These are phyloP conservation scores for Nyleta sp. DNA, from an alignment of 2,888 invertebrate genomes.

Conservation along the genomic window DNA sequence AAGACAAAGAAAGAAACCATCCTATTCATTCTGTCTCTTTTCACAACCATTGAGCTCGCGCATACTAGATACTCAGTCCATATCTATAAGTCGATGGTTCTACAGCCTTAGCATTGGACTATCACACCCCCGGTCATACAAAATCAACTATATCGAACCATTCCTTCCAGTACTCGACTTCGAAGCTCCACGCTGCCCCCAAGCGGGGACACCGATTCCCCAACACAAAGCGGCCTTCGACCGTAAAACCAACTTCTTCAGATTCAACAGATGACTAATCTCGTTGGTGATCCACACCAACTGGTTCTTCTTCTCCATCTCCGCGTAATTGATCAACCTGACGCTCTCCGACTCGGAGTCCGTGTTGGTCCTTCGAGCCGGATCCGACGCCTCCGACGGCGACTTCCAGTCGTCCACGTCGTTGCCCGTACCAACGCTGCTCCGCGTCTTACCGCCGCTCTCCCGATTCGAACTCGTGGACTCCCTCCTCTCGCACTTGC, in stretches of 20 bases:
- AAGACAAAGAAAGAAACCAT: no score
- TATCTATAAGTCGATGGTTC: no score
- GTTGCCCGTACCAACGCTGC: constrained; percentile 69
- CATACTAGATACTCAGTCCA: no score
- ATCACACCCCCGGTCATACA: no score
- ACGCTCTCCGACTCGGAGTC: constrained; percentile 75
- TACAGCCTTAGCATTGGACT: no score
- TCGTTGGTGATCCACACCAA: constrained; percentile 85
- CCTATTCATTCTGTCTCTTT: no score
- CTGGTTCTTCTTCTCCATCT: constrained; percentile 84
- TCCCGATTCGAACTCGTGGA: constrained; percentile 74
- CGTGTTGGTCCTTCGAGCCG: constrained; percentile 75
- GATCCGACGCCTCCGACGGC: constrained; percentile 83
- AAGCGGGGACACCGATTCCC: no score
- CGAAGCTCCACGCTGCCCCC: no score
- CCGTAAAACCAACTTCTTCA: constrained; percentile 81
- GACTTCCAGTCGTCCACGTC: constrained; percentile 66
- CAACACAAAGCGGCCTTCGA: no score
- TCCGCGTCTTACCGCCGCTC: constrained; percentile 69
- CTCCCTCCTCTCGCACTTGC: constrained; percentile 70
- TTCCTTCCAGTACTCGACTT: no score
- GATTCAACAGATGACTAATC: constrained; percentile 84
- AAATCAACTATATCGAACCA: no score
- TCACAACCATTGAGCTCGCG: no score
- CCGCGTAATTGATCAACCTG: constrained; percentile 81